Base-by-base conservation (phyloP, 92 coral and sea anemone species). In the Zoanthus solanderi region DNA sequence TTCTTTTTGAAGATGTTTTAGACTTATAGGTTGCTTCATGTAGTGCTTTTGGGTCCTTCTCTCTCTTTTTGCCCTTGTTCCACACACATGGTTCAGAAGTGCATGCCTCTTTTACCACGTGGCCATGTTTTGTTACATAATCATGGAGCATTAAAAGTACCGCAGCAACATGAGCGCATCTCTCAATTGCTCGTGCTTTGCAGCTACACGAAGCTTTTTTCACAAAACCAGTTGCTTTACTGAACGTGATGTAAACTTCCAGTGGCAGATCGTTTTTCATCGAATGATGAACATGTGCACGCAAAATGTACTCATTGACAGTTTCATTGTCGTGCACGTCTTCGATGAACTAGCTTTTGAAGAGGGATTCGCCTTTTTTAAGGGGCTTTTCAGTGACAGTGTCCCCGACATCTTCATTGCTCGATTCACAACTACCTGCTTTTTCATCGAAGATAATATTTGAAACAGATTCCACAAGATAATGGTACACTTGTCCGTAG, bases 241-340 rank as follows among this genome's bases (percentile, higher is more conserved):
- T 67, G 30, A 44, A 54, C 9, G 78, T 42, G 16, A 44, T 42
- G 5, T 74, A 31, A 11, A 74, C 78, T 74, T 46, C 16, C 5
- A 68, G 18, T 47, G 88, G 88, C 29, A 69, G 44, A 37, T 85
- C 89, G 56, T 72, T 74, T 15, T 74, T 85, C 83, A 85, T 85
- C 15, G 74, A 85, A 14, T 63, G 84, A 42, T 79, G 73, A 58
- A 79, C 73, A 63, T 79, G 84, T 23, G 84, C 84, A n/a, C 84
- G 56, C 56, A 79, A 2, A 23, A 1, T 60, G 61, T 79, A 79
- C 3, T 79, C 44, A 17, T 18, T 79, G 71, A 3, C 28, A 17
- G 45, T 3, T 37, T 79, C 57, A 42, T 78, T 78, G 72, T 78
- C 84, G 1, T 57, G 84, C 9, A 78, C 52, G 32, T 78, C 83